These are phyloP conservation scores for Blera fallax DNA, from an alignment of 2,888 invertebrate species.

Conservation along the genomic window DNA sequence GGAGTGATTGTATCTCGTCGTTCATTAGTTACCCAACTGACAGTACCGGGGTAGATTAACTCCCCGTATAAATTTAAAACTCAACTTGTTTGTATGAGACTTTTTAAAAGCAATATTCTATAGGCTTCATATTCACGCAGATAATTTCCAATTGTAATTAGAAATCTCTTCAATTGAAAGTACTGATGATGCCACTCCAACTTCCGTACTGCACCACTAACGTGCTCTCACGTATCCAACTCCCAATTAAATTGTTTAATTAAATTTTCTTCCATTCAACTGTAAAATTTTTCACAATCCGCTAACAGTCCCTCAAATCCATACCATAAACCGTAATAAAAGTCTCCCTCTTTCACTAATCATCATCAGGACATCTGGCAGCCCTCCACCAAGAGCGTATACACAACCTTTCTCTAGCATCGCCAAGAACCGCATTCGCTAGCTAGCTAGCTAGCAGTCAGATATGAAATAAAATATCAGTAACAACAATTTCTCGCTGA, in stretches of 20 bases:
- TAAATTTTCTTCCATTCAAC: neutral
- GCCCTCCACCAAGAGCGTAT: neutral
- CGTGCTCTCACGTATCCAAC: neutral
- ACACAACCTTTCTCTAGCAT: neutral
- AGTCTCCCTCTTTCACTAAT: neutral
- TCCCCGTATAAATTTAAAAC: too few relatives aligned
- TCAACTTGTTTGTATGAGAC: too few relatives aligned
- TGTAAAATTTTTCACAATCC: neutral
- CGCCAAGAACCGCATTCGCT: neutral
- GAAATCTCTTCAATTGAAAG: neutral
- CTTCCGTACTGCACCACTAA: neutral
- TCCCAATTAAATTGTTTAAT: conserved; percentile 17
- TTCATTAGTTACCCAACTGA: too few relatives aligned
- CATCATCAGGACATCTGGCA: neutral
- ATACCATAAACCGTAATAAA: neutral
- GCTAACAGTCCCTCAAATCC: neutral
- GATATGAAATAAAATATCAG: conserved; percentile 25
- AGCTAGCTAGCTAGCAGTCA: neutral
- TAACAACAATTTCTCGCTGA: conserved; percentile 11
- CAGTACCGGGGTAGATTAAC: too few relatives aligned
- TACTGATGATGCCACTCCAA: neutral
- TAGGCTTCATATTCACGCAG: too few relatives aligned
- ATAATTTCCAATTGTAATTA: conserved; percentile 11
- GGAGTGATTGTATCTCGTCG: too few relatives aligned
- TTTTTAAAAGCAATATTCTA: too few relatives aligned